A percentile compares a stretch with the other conserved stretches of the same genome.
Conservation (phyloP, 2,797 vertebrate species). For the Buphagus erythrorhynchus region DNA sequence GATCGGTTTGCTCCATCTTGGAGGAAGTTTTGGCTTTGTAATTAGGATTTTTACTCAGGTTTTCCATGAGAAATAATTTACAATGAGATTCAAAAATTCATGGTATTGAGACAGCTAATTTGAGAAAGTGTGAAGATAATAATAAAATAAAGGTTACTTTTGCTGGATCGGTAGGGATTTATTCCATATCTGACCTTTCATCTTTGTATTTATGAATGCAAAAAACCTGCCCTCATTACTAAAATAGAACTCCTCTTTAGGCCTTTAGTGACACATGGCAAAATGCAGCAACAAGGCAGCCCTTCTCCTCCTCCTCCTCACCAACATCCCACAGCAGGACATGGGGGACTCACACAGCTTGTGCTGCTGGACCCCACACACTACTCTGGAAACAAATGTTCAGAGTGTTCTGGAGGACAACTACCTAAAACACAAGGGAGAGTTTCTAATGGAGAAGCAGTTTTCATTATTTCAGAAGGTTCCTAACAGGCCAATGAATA, state of each 20-base stretch:
- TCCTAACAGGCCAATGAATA: neutral
- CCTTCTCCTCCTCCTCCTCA: neutral
- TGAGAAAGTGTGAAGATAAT: neutral
- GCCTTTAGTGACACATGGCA: neutral
- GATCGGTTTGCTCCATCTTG: neutral
- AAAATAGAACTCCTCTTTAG: neutral
- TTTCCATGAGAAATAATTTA: neutral
- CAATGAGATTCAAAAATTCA: neutral
- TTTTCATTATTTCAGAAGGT: neutral
- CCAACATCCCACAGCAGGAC: neutral
- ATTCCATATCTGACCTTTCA: neutral
- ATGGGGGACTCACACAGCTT: neutral
- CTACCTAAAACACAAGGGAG: rapidly evolving
- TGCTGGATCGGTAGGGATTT: neutral
- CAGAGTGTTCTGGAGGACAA: neutral
- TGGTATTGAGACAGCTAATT: neutral
- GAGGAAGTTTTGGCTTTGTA: neutral
- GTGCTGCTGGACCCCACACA: neutral
- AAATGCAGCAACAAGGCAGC: neutral
- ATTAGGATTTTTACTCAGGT: neutral
- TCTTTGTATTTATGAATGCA: neutral
- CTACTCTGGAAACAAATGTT: neutral
- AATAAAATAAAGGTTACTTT: neutral
- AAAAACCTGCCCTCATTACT: neutral
- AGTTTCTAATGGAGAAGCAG: neutral